Evolutionary conservation across 1,140 invertebrate genomes (phyloP), one percentile per base, ranked within the genome.

Genomic region (Papilio helenus): DNA sequence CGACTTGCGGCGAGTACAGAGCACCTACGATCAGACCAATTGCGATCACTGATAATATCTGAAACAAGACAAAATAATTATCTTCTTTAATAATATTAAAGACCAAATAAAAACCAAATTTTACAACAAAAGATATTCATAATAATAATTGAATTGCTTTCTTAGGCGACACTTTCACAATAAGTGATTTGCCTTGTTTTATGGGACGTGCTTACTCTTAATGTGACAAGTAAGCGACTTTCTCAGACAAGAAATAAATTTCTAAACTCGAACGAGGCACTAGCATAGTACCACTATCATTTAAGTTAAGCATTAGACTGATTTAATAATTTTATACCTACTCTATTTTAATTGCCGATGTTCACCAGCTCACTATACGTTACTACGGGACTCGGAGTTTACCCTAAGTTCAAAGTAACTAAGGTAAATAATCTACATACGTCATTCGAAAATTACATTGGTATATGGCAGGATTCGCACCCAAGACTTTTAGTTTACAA

Each of bases 1-100:
- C 87, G 12, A 94, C 90, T 79, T 93, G 89, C 0, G 90, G 91
- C 16, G 89, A 85, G 65, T 89, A 89, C 23, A 93, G 83, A 14
- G 93, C 89, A 20, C 91, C 90, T 8, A 92, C 87, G 12, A 94
- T 88, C 39, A 94, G 83, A 7, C 92, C 93, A 46, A 92, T 91
- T 16, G 92, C 93, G 29, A 93, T 93, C 14, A 94, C 86, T 1
- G 92, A 85, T 12, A 93, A 82, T 2, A 91, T 85, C 93, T 93
- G 86, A n/a, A 76, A 76, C 12, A 76, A 76, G 39, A 49, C n/a
- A n/a, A n/a, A n/a, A n/a, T n/a, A 18, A 49, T 3, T 29, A 49
- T 51, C 26, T 61, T 3, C 26, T 26, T 26, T 26, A 3, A 1
- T 61, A 20, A 5, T 5, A 9, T n/a, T n/a, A n/a, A n/a, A n/a